These are phyloP conservation scores for Emys orbicularis DNA, from an alignment of 2,797 vertebrate species.

Conservation along the genomic window DNA sequence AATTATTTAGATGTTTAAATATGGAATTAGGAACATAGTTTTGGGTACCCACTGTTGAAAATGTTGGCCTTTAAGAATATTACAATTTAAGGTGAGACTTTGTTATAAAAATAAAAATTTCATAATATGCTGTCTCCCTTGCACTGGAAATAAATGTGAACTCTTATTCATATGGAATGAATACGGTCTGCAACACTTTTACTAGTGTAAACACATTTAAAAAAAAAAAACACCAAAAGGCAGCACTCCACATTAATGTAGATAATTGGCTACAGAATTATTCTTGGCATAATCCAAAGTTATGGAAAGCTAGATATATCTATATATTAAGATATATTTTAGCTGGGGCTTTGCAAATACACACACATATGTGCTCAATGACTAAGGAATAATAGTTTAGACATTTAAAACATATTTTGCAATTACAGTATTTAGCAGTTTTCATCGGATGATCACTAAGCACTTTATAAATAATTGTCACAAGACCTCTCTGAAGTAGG, in stretches of 20 bases:
- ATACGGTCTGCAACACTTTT: not conserved
- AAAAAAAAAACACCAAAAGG: not conserved
- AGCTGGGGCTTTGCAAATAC: not conserved
- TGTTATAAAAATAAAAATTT: conserved; percentile 29
- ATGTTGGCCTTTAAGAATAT: conserved; percentile 27
- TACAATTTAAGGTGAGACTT: conserved; percentile 35
- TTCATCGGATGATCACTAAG: not conserved
- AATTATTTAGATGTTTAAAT: conserved; percentile 36
- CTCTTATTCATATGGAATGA: conserved; percentile 29
- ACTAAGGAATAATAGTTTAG: not conserved
- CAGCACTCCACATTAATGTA: conserved; percentile 17
- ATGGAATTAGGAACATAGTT: conserved; percentile 37
- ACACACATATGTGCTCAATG: not conserved
- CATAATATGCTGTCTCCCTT: conserved; percentile 44
- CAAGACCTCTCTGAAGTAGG: not conserved
- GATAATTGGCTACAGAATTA: not conserved
- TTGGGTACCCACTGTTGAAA: conserved; percentile 15
- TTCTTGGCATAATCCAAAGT: conserved; percentile 10
- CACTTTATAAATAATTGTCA: not conserved
- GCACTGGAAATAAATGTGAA: conserved; percentile 50
- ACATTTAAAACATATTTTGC: not conserved
- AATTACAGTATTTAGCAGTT: not conserved
- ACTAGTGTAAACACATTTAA: not conserved
- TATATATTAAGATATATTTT: not conserved
- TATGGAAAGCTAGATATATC: not conserved